These are phyloP conservation scores for Oryzias sinensis DNA, from an alignment of 2,797 vertebrate species.

Conservation along the genomic window DNA sequence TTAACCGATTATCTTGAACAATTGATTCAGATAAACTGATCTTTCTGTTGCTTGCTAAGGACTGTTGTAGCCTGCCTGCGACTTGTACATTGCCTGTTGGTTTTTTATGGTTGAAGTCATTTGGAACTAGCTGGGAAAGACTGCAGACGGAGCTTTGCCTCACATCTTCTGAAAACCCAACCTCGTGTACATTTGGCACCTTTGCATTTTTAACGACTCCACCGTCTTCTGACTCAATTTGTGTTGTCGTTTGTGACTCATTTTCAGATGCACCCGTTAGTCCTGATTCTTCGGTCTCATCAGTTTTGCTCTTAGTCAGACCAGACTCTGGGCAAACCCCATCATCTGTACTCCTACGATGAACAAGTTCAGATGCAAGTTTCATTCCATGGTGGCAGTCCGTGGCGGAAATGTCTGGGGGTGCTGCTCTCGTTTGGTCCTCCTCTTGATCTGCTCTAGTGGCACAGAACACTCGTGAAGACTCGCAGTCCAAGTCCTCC, in stretches of 20 bases:
- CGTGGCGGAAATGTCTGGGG: conserved; percentile 50
- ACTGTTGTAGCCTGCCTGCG: too few species aligned
- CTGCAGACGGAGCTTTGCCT: not conserved
- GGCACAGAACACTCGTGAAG: conserved; percentile 60
- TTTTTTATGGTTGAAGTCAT: conserved; percentile 38
- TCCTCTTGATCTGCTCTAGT: conserved; percentile 45
- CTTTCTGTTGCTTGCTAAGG: conserved; percentile 39
- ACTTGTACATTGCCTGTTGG: too few species aligned
- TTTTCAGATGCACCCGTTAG: conserved; percentile 2
- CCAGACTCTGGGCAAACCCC: conserved; percentile 12
- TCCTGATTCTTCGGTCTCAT: conserved; percentile 9
- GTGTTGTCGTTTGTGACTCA: conserved; percentile 13
- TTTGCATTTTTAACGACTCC: conserved; percentile 9
- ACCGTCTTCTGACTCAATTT: conserved; percentile 12
- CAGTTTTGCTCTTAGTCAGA: conserved; percentile 4
- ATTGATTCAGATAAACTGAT: conserved; percentile 64
- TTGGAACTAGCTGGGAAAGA: conserved; percentile 14
- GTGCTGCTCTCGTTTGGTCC: conserved; percentile 34
- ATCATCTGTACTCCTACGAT: conserved; percentile 56
- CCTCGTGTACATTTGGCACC: conserved; percentile 9
- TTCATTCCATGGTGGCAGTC: conserved; percentile 74
- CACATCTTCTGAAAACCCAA: conserved; percentile 16
- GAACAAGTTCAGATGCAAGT: conserved; percentile 83
- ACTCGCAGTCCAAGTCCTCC: conserved; percentile 78
- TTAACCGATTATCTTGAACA: conserved; percentile 49